Base-by-base conservation (phyloP, 2,113 vertebrate genomes). In the Limnothrissa miodon region DNA sequence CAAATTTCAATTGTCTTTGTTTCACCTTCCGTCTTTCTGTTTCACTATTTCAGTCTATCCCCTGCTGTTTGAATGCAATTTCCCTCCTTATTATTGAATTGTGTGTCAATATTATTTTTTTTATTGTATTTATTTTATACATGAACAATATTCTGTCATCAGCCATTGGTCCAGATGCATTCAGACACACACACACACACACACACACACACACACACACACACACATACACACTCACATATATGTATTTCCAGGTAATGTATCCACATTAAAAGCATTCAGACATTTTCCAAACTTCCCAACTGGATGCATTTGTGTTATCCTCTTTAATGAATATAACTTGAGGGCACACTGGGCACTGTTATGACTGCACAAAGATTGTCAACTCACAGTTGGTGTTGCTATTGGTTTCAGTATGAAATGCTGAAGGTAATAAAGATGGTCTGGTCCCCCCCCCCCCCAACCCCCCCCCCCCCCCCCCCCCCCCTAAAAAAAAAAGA, bases 331-430 rank as follows among this genome's bases (percentile, higher is more conserved):
- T 62, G 25, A 62, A 62, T 29, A 25, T 62, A 9, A 62, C 9
- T n/a, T 29, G n/a, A 62, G 59, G 59, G 59, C 59, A 62, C 10
- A 29, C 59, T 62, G 59, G 59, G 59, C n/a, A 62, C n/a, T 62
- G 56, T 9, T 25, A 59, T n/a, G 56, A n/a, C 56, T 5, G 56
- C 23, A n/a, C 56, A 25, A 25, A 1, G 59, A 25, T n/a, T 9
- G 29, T 62, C 8, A 81, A 51, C 74, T 80, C 39, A 86, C 59
- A 78, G 78, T 85, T 25, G 74, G 51, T 36, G 59, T 80, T 86
- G 81, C 83, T 70, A 83, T 45, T 48, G 46, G 42, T 88, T 88
- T 86, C 81, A 59, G 59, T 81, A 42, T 82, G 80, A 86, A 85
- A 81, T 80, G 80, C 82, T 81, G 82, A 83, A 62, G 25, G 80